A percentile compares a stretch with the other conserved stretches of the same genome.
Conservation (phyloP, 2,888 invertebrate species). For the Melanchra persicariae region DNA sequence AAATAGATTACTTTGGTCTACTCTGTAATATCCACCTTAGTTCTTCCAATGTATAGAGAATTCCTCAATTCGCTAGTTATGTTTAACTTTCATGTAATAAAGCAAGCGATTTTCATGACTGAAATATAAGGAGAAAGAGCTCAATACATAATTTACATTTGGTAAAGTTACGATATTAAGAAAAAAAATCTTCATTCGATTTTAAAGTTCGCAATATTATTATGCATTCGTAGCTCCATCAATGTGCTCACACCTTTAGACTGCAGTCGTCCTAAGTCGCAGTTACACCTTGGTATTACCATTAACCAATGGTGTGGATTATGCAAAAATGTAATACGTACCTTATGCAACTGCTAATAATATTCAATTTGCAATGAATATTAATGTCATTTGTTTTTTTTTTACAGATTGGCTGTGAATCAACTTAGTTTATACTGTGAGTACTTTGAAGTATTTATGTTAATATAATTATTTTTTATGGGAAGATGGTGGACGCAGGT, state of each 20-base stretch:
- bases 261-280: slow-evolving; percentile 33
- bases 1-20: no score
- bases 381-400: slow-evolving; percentile 58
- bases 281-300: slow-evolving; percentile 38
- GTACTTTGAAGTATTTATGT: slow-evolving; percentile 59
- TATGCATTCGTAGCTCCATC: background rate
- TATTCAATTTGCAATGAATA: slow-evolving; percentile 53
- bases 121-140: no score
- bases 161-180: no score
- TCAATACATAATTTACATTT: no score
- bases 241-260: slow-evolving; percentile 22
- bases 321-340: slow-evolving; percentile 55
- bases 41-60: no score
- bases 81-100: no score
- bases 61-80: no score
- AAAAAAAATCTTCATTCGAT: no score
- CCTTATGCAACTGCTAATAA: slow-evolving; percentile 14
- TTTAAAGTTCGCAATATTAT: no score
- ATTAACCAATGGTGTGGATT: slow-evolving; percentile 43
- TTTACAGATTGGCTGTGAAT: slow-evolving; percentile 70
- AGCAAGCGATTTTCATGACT: no score
- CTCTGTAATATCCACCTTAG: no score
- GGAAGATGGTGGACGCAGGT: slow-evolving; percentile 3
- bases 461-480: slow-evolving; percentile 40
- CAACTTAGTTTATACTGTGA: slow-evolving; percentile 70